Evolutionary conservation across 2,113 vertebrate genomes (phyloP).

Genomic region (Macroglossus sobrinus): DNA sequence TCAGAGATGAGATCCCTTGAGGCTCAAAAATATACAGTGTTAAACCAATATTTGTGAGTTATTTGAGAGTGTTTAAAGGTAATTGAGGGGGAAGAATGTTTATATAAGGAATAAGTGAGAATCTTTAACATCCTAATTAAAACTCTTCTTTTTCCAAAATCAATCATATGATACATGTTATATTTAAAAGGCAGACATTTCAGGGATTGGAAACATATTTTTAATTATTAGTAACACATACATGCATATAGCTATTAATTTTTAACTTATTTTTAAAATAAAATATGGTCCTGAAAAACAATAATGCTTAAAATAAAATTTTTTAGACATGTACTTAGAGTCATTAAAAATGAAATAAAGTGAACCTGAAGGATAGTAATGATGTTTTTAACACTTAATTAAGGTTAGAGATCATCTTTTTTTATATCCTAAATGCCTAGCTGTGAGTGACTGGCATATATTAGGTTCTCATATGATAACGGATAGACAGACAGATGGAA

Average conservation of each 20-base stretch:
- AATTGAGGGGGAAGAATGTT: not conserved
- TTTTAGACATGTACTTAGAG: slow-evolving; percentile 19
- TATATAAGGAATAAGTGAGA: not conserved
- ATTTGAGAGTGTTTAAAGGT: not conserved
- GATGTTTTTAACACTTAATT: not conserved
- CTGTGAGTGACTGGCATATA: not conserved
- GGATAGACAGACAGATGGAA: not conserved
- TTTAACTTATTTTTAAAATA: slow-evolving; percentile 63
- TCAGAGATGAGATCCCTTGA: not conserved
- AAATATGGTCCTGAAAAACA: slow-evolving; percentile 54
- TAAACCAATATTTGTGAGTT: not conserved
- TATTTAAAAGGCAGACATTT: slow-evolving; percentile 62
- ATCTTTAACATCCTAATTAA: not conserved
- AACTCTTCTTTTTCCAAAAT: not conserved
- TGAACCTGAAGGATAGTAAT: slow-evolving; percentile 11
- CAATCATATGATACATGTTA: not conserved
- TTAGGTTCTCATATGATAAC: not conserved
- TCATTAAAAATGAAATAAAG: slow-evolving; percentile 26
- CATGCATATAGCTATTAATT: slow-evolving; percentile 38
- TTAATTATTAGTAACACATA: slow-evolving; percentile 64
- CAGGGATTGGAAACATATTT: slow-evolving; percentile 40
- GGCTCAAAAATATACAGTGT: not conserved
- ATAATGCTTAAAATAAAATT: slow-evolving; percentile 36
- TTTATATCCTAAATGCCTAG: not conserved
- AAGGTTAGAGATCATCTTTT: not conserved